phyloP scores from a whole-genome alignment of 1,140 invertebrate species.

The roundworm (Caenorhabditis elegans) region DNA sequence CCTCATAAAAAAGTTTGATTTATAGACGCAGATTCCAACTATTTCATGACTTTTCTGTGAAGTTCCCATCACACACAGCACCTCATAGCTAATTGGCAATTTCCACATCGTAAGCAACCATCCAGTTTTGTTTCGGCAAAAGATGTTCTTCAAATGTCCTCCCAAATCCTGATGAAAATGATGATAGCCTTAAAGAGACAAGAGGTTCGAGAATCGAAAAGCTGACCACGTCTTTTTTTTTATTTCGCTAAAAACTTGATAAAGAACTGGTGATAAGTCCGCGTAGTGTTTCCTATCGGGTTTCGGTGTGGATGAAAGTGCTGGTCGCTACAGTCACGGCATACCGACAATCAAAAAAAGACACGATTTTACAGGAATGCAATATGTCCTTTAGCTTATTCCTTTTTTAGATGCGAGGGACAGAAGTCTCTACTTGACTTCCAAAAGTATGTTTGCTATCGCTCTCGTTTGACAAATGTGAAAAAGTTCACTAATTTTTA shows the following conservation, averaged over 20 bases:
- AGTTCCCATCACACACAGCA: background rate
- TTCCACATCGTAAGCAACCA: background rate
- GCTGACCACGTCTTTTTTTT: slow-evolving; percentile 17
- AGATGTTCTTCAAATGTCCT: background rate
- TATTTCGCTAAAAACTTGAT: slow-evolving; percentile 20
- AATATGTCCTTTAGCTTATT: background rate
- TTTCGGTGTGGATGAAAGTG: background rate
- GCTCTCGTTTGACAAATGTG: too few relatives aligned
- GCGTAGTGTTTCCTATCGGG: background rate
- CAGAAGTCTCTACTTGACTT: too few relatives aligned
- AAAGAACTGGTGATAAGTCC: slow-evolving; percentile 29
- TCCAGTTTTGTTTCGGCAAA: background rate
- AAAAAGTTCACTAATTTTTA: too few relatives aligned
- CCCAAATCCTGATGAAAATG: background rate
- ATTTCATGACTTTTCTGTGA: background rate
- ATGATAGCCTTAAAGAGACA: slow-evolving; percentile 4
- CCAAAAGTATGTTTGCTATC: too few relatives aligned
- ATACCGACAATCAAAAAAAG: background rate
- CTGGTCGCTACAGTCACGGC: background rate
- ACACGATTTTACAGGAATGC: slow-evolving; percentile 16
- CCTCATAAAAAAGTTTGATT: background rate
- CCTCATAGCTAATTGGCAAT: slow-evolving; percentile 9
- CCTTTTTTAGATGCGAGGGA: background rate
- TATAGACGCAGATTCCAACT: background rate
- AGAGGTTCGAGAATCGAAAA: slow-evolving; percentile 14